These are phyloP conservation scores for Synergus japonicus DNA, from an alignment of 2,888 invertebrate genomes.

Conservation along the genomic window DNA sequence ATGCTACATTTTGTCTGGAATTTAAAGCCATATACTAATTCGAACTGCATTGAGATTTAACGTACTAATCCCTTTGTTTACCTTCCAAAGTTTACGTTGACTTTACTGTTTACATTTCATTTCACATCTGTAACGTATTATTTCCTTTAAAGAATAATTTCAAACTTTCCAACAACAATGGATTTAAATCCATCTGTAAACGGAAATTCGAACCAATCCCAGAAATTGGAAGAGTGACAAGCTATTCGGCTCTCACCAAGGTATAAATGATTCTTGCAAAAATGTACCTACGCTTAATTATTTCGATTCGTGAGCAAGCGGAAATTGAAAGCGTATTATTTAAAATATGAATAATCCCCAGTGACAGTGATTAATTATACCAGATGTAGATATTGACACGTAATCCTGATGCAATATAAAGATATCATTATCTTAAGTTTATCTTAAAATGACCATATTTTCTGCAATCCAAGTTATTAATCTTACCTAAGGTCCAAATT, in stretches of 20 bases:
- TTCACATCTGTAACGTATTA: not conserved
- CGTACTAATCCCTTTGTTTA: slow-evolving; percentile 2
- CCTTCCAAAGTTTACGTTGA: not conserved
- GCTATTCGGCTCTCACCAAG: not conserved
- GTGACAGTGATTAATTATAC: slow-evolving; percentile 31
- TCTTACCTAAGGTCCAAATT: slow-evolving; percentile 7
- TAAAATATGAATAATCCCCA: slow-evolving; percentile 5
- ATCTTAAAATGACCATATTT: slow-evolving; percentile 7
- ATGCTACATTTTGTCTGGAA: no score
- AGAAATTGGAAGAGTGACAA: not conserved
- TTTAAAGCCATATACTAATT: not conserved
- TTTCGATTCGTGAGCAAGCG: not conserved
- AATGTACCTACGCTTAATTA: not conserved
- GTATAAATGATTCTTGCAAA: not conserved
- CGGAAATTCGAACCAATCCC: not conserved
- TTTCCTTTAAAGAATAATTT: not conserved
- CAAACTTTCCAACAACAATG: not conserved
- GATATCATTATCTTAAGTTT: slow-evolving; percentile 37
- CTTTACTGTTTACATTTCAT: not conserved
- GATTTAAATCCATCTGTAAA: not conserved
- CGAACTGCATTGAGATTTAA: slow-evolving; percentile 13
- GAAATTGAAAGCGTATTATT: not conserved
- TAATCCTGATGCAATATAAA: slow-evolving; percentile 39
- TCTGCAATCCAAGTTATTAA: slow-evolving; percentile 21
- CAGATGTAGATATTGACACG: slow-evolving; percentile 12